phyloP scores from a whole-genome alignment of 2,888 invertebrate genomes.

The Aphidoletes aphidimyza region DNA sequence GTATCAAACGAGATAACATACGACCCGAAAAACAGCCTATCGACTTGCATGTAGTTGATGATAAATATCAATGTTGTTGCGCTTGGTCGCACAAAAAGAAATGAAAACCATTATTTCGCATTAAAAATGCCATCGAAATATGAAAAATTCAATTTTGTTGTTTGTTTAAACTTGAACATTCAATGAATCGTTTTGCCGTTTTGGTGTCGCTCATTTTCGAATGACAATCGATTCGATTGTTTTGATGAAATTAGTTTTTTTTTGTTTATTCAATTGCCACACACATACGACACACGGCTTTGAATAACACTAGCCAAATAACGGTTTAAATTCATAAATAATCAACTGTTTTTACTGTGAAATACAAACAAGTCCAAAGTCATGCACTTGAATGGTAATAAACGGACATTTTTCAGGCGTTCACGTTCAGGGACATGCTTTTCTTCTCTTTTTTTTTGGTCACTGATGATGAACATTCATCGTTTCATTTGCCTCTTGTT shows the following conservation, averaged over 20 bases:
- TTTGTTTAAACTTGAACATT: conserved; percentile 46
- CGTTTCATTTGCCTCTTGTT: too few species aligned
- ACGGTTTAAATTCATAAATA: not conserved
- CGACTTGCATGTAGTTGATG: not conserved
- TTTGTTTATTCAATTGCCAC: not conserved
- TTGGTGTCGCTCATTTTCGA: not conserved
- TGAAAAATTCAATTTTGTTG: not conserved
- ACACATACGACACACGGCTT: not conserved
- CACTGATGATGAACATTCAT: too few species aligned
- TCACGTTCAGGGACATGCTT: not conserved
- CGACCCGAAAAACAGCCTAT: not conserved
- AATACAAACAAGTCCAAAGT: not conserved
- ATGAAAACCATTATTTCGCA: conserved; percentile 30
- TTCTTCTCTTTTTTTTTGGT: too few species aligned
- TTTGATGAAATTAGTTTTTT: conserved; percentile 5
- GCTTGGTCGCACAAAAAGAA: too few species aligned
- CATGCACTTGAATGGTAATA: not conserved
- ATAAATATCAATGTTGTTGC: too few species aligned
- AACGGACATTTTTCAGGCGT: too few species aligned
- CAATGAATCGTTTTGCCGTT: not conserved
- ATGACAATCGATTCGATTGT: conserved; percentile 13
- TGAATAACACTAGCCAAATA: not conserved
- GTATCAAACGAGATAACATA: not conserved
- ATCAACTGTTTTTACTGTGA: too few species aligned
- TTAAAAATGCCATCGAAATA: not conserved